Evolutionary conservation across 2,888 invertebrate species (phyloP), one percentile per base, ranked within the genome.

Genomic region (Bruchidius siliquastri): DNA sequence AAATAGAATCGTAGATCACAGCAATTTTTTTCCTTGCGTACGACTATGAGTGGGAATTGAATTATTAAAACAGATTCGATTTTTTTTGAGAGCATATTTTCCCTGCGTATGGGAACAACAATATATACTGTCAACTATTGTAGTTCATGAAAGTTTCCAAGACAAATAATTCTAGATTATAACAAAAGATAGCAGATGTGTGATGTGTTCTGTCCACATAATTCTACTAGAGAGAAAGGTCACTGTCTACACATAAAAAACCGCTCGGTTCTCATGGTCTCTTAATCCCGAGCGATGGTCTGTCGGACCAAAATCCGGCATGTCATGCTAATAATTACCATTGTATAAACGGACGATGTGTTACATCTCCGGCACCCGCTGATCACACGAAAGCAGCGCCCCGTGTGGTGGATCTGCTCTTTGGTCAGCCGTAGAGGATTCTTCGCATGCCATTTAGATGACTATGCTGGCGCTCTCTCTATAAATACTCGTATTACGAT

Each of bases 281-380:
- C 49, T 49, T 49, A 49, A 49, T 49, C 49, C 49, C 49, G 18
- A 49, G 49, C 6, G 3, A 49, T 49, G 18, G 49, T 49, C 49
- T 49, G 49, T 49, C 49, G 49, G 49, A 13, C 49, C 13, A 49
- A 69, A 69, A 69, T 69, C 69, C 80, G 78, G 77, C 79, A 78
- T 80, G 82, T 82, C 82, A 82, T 82, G 81, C 79, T 82, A 81
- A 82, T 82, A 82, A 82, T 82, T 82, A 82, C 81, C 78, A 82
- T 82, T 82, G 82, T 82, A 81, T 80, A 79, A 80, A 76, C 80
- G 79, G 77, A 76, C 80, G 79, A 80, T 81, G 81, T 81, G 80
- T 81, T 81, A 81, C 80, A 79, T 69, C 76, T 77, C 81, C 79
- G 80, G 81, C 84, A 81, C 83, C 82, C 82, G 80, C 81, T 80